Conservation (phyloP, 2,888 invertebrate genomes). For the Pollenia labialis region DNA sequence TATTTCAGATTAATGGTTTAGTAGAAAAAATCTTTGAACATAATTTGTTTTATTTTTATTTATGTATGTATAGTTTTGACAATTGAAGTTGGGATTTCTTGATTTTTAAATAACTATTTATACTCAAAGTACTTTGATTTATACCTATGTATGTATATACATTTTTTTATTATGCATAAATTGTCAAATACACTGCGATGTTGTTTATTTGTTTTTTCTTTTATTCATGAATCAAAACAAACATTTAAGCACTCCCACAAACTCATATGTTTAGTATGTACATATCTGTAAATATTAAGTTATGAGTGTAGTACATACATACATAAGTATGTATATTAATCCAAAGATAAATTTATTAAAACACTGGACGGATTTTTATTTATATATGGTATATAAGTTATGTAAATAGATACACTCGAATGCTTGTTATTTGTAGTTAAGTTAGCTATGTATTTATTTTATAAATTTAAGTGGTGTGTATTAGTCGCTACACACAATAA, state of each 20-base stretch:
- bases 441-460: background rate
- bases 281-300: background rate
- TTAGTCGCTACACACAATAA: constrained; percentile 17
- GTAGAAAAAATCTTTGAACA: background rate
- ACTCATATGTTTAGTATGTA: background rate
- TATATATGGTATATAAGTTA: background rate
- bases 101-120: background rate
- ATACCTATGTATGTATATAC: too few relatives aligned
- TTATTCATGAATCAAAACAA: constrained; percentile 37
- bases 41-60: background rate
- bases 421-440: background rate
- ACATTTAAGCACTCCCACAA: constrained; percentile 1
- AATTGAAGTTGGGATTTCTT: constrained; percentile 6
- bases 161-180: background rate
- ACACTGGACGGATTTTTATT: constrained; percentile 61
- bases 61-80: constrained; percentile 30
- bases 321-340: background rate
- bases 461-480: background rate
- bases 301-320: background rate
- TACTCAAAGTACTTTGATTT: too few relatives aligned
- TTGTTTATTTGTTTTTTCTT: background rate
- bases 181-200: background rate
- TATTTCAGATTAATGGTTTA: background rate
- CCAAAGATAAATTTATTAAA: constrained; percentile 40
- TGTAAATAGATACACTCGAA: constrained; percentile 16